Conservation (phyloP, 2,113 vertebrate species). For the Hemichromis elongatus region DNA sequence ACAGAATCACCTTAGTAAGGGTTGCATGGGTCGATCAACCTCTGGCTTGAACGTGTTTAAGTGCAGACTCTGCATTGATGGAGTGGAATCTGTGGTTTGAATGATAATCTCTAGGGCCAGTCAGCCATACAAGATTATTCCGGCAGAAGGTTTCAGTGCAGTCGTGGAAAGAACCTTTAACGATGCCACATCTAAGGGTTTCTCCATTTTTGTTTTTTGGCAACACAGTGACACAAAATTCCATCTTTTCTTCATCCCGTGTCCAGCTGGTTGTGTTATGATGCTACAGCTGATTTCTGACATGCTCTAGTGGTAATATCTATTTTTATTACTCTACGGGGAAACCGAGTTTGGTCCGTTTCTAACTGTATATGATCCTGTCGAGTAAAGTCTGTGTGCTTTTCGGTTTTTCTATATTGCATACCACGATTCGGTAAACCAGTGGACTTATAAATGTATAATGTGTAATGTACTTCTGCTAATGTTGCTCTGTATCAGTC, state of each 20-base stretch:
- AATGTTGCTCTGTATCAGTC: conserved; percentile 42
- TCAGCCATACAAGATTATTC: neutral
- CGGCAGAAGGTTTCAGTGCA: neutral
- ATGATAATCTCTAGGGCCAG: neutral
- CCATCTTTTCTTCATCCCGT: neutral
- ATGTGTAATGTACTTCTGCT: conserved; percentile 42
- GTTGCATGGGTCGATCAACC: conserved; percentile 11
- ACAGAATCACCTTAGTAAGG: conserved; percentile 25
- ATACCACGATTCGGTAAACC: conserved; percentile 19
- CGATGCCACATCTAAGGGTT: neutral
- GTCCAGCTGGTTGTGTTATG: conserved; percentile 10
- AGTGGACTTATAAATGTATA: conserved; percentile 48
- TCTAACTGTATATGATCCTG: conserved; percentile 19
- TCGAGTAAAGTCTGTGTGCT: conserved; percentile 31
- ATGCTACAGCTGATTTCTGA: conserved; percentile 7
- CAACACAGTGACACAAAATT: neutral
- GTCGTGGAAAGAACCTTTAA: neutral
- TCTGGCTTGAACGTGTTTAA: neutral
- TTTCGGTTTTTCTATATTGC: conserved; percentile 27
- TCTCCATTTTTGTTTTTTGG: neutral
- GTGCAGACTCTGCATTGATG: neutral
- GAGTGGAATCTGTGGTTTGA: neutral
- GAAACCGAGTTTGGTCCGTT: neutral
- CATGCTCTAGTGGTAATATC: neutral
- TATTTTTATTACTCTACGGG: conserved; percentile 3